Evolutionary conservation across 2,888 invertebrate genomes (phyloP), one percentile per base, ranked within the genome.

Genomic region (Odontothrips loti): DNA sequence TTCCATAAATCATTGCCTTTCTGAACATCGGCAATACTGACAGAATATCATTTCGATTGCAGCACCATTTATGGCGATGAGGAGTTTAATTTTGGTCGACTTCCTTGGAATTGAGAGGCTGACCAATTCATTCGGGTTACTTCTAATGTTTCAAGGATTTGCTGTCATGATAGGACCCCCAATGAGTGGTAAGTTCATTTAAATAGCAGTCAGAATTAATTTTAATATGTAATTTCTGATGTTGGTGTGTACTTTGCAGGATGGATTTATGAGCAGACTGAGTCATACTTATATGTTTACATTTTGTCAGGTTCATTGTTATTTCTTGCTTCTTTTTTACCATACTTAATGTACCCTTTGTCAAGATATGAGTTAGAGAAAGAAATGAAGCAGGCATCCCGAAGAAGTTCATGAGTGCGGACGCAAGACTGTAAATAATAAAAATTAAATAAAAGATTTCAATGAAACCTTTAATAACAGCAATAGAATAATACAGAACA

Each of bases 51-150:
- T 34, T 34, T 43, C 68, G 11, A 15, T 82, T 82, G 17, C 80
- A 83, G 82, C 81, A 79, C 34, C 82, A 11, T 81, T 80, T 48
- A 27, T 63, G 47, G 82, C 82, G 17, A 43, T 83, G 43, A 79
- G 81, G 12, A 81, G 80, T 80, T 48, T 83, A 23, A 79, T 83
- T 17, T 80, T 83, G 63, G 82, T 83, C 10, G 82, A 83, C 58
- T 80, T 80, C n/a, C 78, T 83, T 29, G 82, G 82, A 27, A 79
- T 83, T 17, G 51, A 82, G 15, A 80, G 80, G 34, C 80, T 83
- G n/a, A 83, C 82, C 48, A 80, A 81, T 20, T 78, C 80, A 17
- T 80, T 81, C 51, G 82, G 82, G 10, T 79, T 82, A 58, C 47
- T 83, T 43, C 79, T 83, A 8, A 48, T 83, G 27, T 27, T 81